Evolutionary conservation across 2,113 vertebrate genomes (phyloP), one percentile per base, ranked within the genome.

Genomic region (Apteryx owenii): DNA sequence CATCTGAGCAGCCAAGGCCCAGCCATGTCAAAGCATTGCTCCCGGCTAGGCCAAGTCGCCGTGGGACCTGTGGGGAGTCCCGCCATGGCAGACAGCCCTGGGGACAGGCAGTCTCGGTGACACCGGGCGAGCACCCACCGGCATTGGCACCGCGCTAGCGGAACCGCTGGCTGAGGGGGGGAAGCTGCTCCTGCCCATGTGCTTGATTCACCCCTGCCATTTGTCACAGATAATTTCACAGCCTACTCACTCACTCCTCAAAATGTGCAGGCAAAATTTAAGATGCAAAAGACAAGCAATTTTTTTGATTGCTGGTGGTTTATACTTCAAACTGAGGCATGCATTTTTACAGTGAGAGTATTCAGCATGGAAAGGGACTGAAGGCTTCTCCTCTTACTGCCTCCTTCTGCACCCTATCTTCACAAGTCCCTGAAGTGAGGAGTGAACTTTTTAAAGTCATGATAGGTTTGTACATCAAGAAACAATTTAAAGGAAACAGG

Each of bases 251-350:
- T 40, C 16, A 11, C 5, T 48, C 15, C 62, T 84, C 46, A 38
- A 29, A 17, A 40, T 22, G 46, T 19, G 25, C 5, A 5, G 17
- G 5, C 21, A 58, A 42, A 60, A 38, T 10, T 21, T 36, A 40
- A 48, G 61, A 36, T 40, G 12, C 56, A 18, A 58, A 58, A 58
- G 28, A 29, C 62, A 10, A 26, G 8, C 10, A 33, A 5, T 3
- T 31, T 75, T n/a, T 5, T 62, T 29, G 5, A 0, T 18, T 20
- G 66, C 15, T 6, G 3, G 28, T 2, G 21, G 5, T 48, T 36
- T 33, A 0, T 48, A 14, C 62, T 72, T 56, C n/a, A 8, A n/a
- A 10, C 18, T 2, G 20, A 8, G 5, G 19, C 31, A 5, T 2
- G 7, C 5, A 5, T 22, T 71, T 68, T 61, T 38, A 29, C 0